Base-by-base conservation (phyloP, 2,888 invertebrate species). In the Pseudoips prasinana region DNA sequence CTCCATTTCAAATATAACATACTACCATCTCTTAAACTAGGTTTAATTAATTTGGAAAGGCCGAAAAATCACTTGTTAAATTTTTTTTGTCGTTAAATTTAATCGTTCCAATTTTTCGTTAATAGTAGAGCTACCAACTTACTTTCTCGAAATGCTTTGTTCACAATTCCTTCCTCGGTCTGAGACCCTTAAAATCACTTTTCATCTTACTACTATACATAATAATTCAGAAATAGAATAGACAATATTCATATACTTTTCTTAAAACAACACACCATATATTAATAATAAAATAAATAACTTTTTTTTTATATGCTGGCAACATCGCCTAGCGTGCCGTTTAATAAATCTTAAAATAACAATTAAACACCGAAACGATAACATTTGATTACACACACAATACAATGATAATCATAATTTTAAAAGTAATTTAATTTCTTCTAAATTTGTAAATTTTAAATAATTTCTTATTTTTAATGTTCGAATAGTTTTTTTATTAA, bases 31-130 rank as follows among this genome's bases (percentile, higher is more conserved):
- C 14, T 3, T 14, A 14, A 3, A 3, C 14, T 14, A 14, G 3
- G 14, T 14, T 14, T 14, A 14, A 14, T 14, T 14, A 20, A 58
- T 62, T 60, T 53, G 48, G 48, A 60, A 68, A 72, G 66, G 71
- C 67, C 70, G 56, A 66, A 65, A 61, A 59, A 60, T 67, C 61
- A 65, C 59, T 53, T 52, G 20, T 31, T 41, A 35, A 33, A 20
- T 8, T 33, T 35, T 47, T 57, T 38, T 49, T 49, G 31, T 58
- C 46, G 43, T 46, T 55, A 35, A 52, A 53, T 61, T 58, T 57
- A 40, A 50, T 63, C 62, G 61, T 60, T 67, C 46, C 53, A 59
- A 62, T 52, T 42, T 40, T 66, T 67, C 64, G 61, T 54, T 65
- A 50, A 29, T 33, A 38, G 7, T 20, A 20, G 7, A 44, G 44